Evolutionary conservation across 2,113 vertebrate species (phyloP).

Genomic region (Aplodontia rufa): DNA sequence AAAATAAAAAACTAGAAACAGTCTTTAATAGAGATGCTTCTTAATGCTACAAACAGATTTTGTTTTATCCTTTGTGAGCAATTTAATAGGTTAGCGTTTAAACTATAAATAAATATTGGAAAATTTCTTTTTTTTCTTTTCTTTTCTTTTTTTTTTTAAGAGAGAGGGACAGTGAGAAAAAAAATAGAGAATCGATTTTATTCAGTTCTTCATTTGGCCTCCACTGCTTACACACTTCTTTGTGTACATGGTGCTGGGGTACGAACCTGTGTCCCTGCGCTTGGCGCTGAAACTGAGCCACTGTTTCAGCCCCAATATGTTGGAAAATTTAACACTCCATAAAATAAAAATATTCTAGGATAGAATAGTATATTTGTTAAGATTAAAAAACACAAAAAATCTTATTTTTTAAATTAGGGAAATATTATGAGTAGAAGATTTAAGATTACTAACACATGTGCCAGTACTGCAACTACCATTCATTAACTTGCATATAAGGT

Average conservation of each 20-base stretch:
- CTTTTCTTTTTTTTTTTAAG: too few species aligned
- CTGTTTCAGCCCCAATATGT: too few species aligned
- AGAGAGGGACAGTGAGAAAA: too few species aligned
- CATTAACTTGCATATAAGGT: neutral
- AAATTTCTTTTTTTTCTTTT: too few species aligned
- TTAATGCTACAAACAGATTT: neutral
- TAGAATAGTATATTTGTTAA: neutral
- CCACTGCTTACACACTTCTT: too few species aligned
- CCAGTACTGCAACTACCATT: neutral
- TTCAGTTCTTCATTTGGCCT: too few species aligned
- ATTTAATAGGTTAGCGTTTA: conserved; percentile 16
- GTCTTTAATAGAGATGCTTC: neutral
- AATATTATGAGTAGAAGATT: neutral
- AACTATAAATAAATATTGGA: neutral
- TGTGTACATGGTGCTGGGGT: too few species aligned
- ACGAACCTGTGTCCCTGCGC: too few species aligned
- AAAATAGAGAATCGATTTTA: too few species aligned
- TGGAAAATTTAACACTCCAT: conserved; percentile 32
- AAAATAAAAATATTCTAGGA: neutral
- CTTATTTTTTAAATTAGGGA: neutral
- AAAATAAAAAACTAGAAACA: neutral
- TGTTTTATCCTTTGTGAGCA: neutral
- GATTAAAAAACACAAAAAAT: neutral
- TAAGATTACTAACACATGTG: neutral
- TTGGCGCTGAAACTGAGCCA: too few species aligned